These are phyloP conservation scores for Nyctereutes procyonoides DNA, from an alignment of 2,113 vertebrate species.

Conservation along the genomic window DNA sequence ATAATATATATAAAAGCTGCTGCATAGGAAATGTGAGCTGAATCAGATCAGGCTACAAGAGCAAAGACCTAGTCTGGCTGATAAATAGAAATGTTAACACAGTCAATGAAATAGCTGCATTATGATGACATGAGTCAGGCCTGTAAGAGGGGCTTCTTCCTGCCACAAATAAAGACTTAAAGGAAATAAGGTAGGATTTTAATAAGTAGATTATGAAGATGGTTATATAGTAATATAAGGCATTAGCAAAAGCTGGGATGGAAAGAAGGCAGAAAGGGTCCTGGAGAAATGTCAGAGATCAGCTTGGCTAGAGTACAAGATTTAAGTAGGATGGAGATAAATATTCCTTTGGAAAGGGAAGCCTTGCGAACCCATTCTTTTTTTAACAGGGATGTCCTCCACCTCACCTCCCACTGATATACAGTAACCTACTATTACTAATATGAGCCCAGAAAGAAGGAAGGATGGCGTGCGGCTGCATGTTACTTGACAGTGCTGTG, in stretches of 20 bases:
- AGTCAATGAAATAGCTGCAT: not conserved
- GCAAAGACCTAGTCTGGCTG: not conserved
- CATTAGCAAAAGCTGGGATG: not conserved
- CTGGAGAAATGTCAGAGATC: not conserved
- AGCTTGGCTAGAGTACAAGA: not conserved
- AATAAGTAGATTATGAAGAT: not conserved
- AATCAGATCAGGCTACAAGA: not conserved
- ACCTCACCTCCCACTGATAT: accelerated
- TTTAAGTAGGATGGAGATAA: not conserved
- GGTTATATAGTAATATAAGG: not conserved
- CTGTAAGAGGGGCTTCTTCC: not conserved
- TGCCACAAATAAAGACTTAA: not conserved
- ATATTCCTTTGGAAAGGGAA: not conserved
- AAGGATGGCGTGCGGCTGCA: not conserved
- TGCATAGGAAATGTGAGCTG: not conserved
- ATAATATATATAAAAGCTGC: not conserved
- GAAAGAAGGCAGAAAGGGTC: not conserved
- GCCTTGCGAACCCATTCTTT: not conserved
- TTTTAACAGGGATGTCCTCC: not conserved
- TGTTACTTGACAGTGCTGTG: not conserved
- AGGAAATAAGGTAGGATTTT: not conserved
- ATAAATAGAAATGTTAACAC: not conserved
- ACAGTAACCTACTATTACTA: not conserved
- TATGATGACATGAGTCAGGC: not conserved
- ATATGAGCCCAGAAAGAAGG: not conserved